Evolutionary conservation across 2,888 invertebrate species (phyloP).

Genomic region (Mechanitis messenoides): DNA sequence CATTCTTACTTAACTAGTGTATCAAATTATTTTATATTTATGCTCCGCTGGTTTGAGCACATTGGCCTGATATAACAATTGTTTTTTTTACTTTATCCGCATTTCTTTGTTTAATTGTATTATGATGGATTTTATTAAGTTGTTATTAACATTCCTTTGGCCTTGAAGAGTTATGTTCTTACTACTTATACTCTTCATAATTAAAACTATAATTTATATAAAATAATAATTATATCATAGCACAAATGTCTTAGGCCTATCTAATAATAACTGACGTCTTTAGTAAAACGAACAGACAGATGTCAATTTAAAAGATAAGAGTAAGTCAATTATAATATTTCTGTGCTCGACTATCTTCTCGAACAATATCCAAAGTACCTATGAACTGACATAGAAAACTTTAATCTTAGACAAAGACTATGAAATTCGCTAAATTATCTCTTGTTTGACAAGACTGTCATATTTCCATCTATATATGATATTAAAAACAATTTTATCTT

Average conservation of each 20-base stretch:
- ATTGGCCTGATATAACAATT: slow-evolving; percentile 2
- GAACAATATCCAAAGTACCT: neutral
- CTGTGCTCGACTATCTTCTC: neutral
- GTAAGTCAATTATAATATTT: neutral
- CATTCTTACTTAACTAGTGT: neutral
- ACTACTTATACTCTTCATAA: too few species aligned
- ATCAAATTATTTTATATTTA: slow-evolving; percentile 5
- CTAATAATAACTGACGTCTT: slow-evolving; percentile 22
- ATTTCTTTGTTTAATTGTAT: neutral
- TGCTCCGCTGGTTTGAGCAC: neutral
- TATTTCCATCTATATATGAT: too few species aligned
- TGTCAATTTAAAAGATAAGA: slow-evolving; percentile 17
- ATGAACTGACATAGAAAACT: too few species aligned
- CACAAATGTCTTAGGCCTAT: too few species aligned
- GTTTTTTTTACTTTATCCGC: neutral
- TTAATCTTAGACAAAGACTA: too few species aligned
- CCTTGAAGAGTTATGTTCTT: neutral
- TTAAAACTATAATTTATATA: neutral
- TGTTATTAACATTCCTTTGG: slow-evolving; percentile 3
- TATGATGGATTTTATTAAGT: neutral
- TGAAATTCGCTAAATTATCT: too few species aligned
- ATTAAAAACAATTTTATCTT: too few species aligned
- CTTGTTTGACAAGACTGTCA: too few species aligned
- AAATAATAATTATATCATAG: too few species aligned
- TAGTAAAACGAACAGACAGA: slow-evolving; percentile 8